phyloP scores from a whole-genome alignment of 2,113 vertebrate genomes.

The Melanerpes aurifrons region DNA sequence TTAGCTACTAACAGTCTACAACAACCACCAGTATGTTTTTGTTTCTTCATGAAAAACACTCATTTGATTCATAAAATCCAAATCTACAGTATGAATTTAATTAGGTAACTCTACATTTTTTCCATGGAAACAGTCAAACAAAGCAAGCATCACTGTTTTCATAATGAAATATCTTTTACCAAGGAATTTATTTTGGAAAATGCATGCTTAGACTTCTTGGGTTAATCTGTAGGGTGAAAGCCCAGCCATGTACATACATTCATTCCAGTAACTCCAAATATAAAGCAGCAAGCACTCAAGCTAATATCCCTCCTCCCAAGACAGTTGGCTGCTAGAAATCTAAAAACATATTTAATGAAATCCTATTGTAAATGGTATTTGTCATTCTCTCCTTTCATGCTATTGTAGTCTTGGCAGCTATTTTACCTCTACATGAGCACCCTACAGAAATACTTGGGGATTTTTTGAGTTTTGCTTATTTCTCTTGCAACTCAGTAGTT shows the following conservation, averaged over 20 bases:
- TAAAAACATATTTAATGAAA: neutral
- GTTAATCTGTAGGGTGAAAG: neutral
- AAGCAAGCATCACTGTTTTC: neutral
- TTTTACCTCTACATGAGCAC: neutral
- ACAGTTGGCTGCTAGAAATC: neutral
- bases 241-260: neutral
- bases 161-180: neutral
- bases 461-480: neutral
- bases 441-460: neutral
- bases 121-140: neutral
- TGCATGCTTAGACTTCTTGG: neutral
- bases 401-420: neutral
- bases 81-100: neutral
- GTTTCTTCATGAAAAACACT: neutral
- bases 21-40: neutral
- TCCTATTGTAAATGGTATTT: neutral
- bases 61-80: neutral
- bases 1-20: neutral
- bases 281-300: neutral
- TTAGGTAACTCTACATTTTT: neutral
- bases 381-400: neutral
- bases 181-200: neutral
- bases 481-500: neutral
- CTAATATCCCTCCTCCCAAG: neutral
- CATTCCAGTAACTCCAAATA: neutral